These are phyloP conservation scores for Bombyx mori DNA, from an alignment of 1,140 invertebrate species.

Conservation along the genomic window ASM3026992v2 NC_085124.1:12174001-12174500, in stretches of 20 bases:
- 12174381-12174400: neutral
- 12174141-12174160: constrained; percentile 42
- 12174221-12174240: no score
- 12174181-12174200: no score
- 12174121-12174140: constrained; percentile 49
- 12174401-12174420: neutral
- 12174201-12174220: no score
- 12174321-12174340: no score
- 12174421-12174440: neutral
- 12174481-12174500: neutral
- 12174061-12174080: constrained; percentile 24
- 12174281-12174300: no score
- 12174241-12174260: no score
- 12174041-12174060: neutral
- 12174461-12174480: no score
- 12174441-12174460: no score
- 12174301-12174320: no score
- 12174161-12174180: constrained; percentile 29
- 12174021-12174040: constrained; percentile 12
- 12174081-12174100: constrained; percentile 26
- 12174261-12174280: no score
- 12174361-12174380: no score
- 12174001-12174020: constrained; percentile 14
- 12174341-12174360: no score
- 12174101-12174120: constrained; percentile 24